Base-by-base conservation (phyloP, 2,888 invertebrate genomes). In the Odontocerum albicorne region DNA sequence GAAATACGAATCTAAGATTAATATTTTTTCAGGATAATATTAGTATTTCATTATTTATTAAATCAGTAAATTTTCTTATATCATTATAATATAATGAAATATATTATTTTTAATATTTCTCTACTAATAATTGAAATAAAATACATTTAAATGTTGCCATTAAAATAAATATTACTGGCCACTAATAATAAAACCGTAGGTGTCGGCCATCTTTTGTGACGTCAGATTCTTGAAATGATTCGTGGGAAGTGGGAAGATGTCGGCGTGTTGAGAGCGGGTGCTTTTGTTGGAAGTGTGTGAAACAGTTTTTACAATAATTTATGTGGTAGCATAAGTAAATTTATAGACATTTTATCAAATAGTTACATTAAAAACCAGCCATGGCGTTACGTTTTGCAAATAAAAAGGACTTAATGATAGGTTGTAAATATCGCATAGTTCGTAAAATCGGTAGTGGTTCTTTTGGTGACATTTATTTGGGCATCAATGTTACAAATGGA, bases 401-500 rank as follows among this genome's bases (percentile, higher is more conserved):
- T 38, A 82, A 82, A 74, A 79, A 76, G 70, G 91, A 92, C 74
- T 86, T 91, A 74, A 83, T 92, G 72, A 88, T 94, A 73, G 92
- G 91, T 73, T 91, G 90, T 69, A 94, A 91, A 80, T 97, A 95
- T 82, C 88, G 95, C 74, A 84, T 97, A 70, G 88, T 96, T 71
- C 86, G 96, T 67, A 96, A 96, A 86, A 95, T 98, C 74, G 96
- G 98, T 69, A 96, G 96, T 77, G 99, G 99, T 66, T 98, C 98
- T 64, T 99, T 99, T 74, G 99, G 99, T 70, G 98, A 98, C 80
- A 98, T 99, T 75, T 98, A 94, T 80, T 82, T 98, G 74, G 97
- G 92, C 64, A 90, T 92, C 81, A 90, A 92, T 80, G 85, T 90
- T 72, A 83, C 86, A 72, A 92, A 89, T 82, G 92, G 92, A 74